A percentile compares a stretch with the other conserved stretches of the same genome.
phyloP scores from a whole-genome alignment of 2,797 vertebrate genomes.

The Sandelia bainsii region DNA sequence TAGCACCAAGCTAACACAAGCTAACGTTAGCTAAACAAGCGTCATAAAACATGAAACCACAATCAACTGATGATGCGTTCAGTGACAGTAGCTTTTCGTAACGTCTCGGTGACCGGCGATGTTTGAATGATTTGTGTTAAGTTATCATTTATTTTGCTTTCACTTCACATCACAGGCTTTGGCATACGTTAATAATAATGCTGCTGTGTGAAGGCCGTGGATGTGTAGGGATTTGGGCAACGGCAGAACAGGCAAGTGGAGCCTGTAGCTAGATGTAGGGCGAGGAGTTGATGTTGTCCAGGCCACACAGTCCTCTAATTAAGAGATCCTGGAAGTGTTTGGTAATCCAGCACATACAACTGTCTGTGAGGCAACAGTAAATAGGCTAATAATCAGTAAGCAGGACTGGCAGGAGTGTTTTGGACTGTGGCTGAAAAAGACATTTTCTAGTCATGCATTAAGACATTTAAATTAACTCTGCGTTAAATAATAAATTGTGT shows the following conservation, averaged over 20 bases:
- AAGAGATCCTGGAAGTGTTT: conserved; percentile 25
- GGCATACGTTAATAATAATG: not conserved
- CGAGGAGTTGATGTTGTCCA: conserved; percentile 18
- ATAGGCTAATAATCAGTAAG: not conserved
- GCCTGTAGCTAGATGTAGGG: conserved; percentile 12
- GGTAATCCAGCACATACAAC: conserved; percentile 40
- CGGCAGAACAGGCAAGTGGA: conserved; percentile 8
- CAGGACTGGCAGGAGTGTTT: not conserved
- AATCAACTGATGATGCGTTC: not conserved
- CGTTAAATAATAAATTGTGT: too few species aligned
- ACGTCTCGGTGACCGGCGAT: not conserved
- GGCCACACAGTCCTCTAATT: conserved; percentile 70
- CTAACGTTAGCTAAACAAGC: not conserved
- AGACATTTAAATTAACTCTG: too few species aligned
- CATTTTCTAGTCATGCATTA: not conserved
- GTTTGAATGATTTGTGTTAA: not conserved
- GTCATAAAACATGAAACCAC: not conserved
- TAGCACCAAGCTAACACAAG: not conserved
- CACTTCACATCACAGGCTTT: not conserved
- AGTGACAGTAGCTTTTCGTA: not conserved
- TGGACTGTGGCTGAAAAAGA: not conserved
- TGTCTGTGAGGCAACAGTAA: not conserved
- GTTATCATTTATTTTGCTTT: not conserved
- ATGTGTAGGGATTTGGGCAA: not conserved
- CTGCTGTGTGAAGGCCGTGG: not conserved